Percentiles rank a stretch among this genome's conserved stretches.
Conservation (phyloP, 2,113 vertebrate species). For the Ahaetulla prasina region DNA sequence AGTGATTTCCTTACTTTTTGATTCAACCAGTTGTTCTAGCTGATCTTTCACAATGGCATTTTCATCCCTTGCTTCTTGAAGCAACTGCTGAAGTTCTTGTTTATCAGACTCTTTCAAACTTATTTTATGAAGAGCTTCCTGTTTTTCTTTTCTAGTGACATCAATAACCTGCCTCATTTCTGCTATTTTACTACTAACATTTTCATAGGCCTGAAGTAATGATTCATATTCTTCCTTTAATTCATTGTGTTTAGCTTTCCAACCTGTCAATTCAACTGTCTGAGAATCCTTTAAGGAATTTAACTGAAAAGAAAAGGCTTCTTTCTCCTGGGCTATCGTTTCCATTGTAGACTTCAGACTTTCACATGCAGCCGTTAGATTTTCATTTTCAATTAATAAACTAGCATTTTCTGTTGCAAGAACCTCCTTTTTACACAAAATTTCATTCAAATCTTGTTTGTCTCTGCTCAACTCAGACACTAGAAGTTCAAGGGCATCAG, state of each 20-base stretch:
- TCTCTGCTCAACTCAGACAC: conserved; percentile 57
- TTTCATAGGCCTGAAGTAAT: conserved; percentile 82
- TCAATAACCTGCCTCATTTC: conserved; percentile 83
- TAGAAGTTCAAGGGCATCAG: conserved; percentile 50
- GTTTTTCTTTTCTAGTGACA: conserved; percentile 74
- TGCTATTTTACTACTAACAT: conserved; percentile 81
- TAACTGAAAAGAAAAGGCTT: conserved; percentile 83
- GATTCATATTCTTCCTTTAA: conserved; percentile 86
- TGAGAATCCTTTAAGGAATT: conserved; percentile 84
- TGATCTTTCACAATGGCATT: conserved; percentile 66
- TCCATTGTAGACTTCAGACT: conserved; percentile 85
- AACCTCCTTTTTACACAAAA: conserved; percentile 52
- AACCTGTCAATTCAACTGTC: conserved; percentile 81
- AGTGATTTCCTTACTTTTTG: conserved; percentile 64
- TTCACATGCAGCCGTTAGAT: conserved; percentile 78
- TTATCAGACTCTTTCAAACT: conserved; percentile 68
- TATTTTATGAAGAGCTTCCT: conserved; percentile 69
- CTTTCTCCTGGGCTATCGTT: conserved; percentile 84
- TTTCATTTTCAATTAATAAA: conserved; percentile 75
- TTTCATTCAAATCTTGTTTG: conserved; percentile 48
- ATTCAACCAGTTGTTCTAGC: conserved; percentile 63
- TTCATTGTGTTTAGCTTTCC: conserved; percentile 81
- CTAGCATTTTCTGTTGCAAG: conserved; percentile 64
- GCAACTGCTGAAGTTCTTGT: conserved; percentile 59
- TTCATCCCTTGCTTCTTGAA: conserved; percentile 65